Conservation (phyloP, 2,888 invertebrate species). For the Alitta virens region DNA sequence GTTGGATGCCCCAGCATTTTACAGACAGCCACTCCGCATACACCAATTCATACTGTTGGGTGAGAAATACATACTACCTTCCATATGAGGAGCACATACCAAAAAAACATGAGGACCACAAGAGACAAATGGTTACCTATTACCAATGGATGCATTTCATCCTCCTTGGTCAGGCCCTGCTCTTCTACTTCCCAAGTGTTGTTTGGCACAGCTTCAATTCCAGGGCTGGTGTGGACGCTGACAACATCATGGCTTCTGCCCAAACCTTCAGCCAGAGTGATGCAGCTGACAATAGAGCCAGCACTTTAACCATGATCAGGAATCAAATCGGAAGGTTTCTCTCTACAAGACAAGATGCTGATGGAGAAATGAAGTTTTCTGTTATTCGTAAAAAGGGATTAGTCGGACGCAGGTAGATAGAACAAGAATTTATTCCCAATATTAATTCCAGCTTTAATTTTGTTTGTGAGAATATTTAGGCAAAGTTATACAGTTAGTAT, state of each 20-base stretch:
- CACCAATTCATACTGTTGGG: constrained; percentile 22
- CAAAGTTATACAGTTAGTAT: too few species aligned
- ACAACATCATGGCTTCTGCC: constrained; percentile 23
- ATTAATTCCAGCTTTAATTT: too few species aligned
- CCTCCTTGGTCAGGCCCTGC: constrained; percentile 46
- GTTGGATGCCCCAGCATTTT: constrained; percentile 25
- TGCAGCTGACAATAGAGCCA: constrained; percentile 5
- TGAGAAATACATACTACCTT: constrained; percentile 24
- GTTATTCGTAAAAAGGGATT: neutral
- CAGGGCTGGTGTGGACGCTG: constrained; percentile 23
- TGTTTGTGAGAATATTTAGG: too few species aligned
- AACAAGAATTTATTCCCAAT: too few species aligned
- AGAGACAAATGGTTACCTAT: constrained; percentile 17
- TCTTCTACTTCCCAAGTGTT: constrained; percentile 55
- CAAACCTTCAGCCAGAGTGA: constrained; percentile 13
- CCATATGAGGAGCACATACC: constrained; percentile 8
- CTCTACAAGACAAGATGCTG: neutral
- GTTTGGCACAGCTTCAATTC: constrained; percentile 54
- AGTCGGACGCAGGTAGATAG: constrained; percentile 6
- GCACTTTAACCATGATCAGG: constrained; percentile 15
- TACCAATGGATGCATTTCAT: constrained; percentile 41
- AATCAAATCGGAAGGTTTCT: constrained; percentile 23
- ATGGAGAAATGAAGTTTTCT: neutral
- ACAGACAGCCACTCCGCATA: constrained; percentile 20
- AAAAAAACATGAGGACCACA: constrained; percentile 1